Conservation (phyloP, 2,113 vertebrate species). For the Bombycilla garrulus region DNA sequence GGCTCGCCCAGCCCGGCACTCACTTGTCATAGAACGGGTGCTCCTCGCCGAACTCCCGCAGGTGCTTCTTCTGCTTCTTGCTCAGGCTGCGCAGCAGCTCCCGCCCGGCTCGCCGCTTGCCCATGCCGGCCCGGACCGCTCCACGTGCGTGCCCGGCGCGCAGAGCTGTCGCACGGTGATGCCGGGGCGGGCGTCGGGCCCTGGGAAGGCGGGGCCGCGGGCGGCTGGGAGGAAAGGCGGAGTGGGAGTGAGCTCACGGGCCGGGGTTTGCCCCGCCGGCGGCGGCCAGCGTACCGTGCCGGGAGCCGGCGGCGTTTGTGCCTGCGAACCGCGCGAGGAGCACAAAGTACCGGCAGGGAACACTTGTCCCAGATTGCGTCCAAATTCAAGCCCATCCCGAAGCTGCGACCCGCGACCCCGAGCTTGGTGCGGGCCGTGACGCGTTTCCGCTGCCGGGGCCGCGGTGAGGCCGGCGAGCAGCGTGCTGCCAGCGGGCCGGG, state of each 20-base stretch:
- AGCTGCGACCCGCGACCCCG: fast-evolving
- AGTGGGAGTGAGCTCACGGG: too few species aligned
- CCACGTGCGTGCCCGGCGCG: not conserved
- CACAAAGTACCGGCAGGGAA: fast-evolving
- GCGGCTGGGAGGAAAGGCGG: not conserved
- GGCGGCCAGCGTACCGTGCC: too few species aligned
- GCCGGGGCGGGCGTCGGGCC: not conserved
- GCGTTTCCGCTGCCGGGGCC: not conserved
- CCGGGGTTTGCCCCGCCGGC: fast-evolving
- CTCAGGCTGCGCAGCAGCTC: conserved; percentile 72
- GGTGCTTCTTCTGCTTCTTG: conserved; percentile 90
- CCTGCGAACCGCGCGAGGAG: too few species aligned
- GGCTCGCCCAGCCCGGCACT: not conserved
- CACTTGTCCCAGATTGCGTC: fast-evolving
- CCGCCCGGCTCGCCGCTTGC: conserved; percentile 76
- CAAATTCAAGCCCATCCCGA: fast-evolving
- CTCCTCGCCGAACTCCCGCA: conserved; percentile 91
- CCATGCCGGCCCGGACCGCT: not conserved
- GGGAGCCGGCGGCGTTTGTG: not conserved
- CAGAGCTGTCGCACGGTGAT: not conserved
- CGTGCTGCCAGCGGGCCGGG: too few species aligned
- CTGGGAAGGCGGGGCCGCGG: not conserved
- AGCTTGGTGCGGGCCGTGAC: not conserved
- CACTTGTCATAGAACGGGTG: conserved; percentile 90
- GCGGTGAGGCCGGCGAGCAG: not conserved